A percentile compares a stretch with the other conserved stretches of the same genome.
Conservation (phyloP, 2,113 vertebrate species). For the Pelvicachromis taeniatus region DNA sequence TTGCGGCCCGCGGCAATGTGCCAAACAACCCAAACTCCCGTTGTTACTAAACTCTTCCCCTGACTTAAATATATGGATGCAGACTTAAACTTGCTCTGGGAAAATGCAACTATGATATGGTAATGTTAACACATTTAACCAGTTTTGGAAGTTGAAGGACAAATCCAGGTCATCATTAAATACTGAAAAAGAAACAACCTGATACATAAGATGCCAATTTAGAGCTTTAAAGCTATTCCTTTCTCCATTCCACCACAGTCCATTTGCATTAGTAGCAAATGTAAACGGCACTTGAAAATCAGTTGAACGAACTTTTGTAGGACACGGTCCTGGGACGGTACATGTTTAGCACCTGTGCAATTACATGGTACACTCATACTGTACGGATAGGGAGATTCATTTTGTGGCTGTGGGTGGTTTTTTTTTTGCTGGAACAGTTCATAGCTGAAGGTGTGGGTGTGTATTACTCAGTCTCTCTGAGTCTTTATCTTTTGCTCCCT, state of each 20-base stretch:
- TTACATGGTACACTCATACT: not conserved
- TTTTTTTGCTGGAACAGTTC: constrained; percentile 7
- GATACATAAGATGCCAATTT: not conserved
- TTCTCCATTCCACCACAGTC: not conserved
- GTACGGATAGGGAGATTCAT: not conserved
- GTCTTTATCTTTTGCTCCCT: not conserved
- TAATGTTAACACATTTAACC: not conserved
- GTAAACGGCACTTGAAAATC: not conserved
- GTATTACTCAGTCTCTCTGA: constrained; percentile 24
- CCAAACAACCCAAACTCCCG: too few species aligned
- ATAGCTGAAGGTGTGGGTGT: constrained; percentile 42
- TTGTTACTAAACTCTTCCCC: not conserved
- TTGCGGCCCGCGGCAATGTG: too few species aligned
- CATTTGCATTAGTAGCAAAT: not conserved
- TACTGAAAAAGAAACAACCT: accelerated
- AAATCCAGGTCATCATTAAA: not conserved
- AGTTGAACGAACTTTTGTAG: not conserved
- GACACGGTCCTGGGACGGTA: not conserved
- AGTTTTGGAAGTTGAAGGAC: not conserved
- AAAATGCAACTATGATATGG: not conserved
- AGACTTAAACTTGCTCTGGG: accelerated
- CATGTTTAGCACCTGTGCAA: not conserved
- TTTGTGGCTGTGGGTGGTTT: constrained; percentile 17
- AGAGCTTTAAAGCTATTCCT: not conserved
- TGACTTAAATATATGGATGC: not conserved